A percentile compares a stretch with the other conserved stretches of the same genome.
Evolutionary conservation across 2,797 vertebrate species (phyloP).

Genomic region (Ceryle rudis): DNA sequence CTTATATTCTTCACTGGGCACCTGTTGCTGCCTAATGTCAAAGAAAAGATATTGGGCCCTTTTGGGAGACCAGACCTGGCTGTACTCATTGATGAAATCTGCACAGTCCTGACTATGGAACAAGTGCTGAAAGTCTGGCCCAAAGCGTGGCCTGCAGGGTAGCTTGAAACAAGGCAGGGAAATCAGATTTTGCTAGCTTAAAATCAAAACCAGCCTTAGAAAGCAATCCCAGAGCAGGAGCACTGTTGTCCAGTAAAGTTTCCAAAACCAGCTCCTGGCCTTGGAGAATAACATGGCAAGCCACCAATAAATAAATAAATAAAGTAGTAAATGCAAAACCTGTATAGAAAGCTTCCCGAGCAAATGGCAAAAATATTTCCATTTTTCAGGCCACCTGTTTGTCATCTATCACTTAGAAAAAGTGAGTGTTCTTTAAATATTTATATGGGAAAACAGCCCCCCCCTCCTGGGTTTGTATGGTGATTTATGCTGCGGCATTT

Average conservation of each 20-base stretch:
- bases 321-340: conserved; percentile 62
- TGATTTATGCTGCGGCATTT: conserved; percentile 64
- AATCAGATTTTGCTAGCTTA: conserved; percentile 39
- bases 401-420: conserved; percentile 68
- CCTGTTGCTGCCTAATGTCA: neutral
- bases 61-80: neutral
- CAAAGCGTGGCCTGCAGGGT: neutral
- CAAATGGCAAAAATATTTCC: conserved; percentile 54
- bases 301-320: conserved; percentile 68
- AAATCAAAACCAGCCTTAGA: conserved; percentile 64
- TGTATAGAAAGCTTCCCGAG: conserved; percentile 57
- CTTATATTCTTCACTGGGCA: neutral
- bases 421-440: conserved; percentile 54
- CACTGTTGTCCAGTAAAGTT: conserved; percentile 5
- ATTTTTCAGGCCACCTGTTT: conserved; percentile 68
- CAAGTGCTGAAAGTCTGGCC: neutral
- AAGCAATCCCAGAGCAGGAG: conserved; percentile 28
- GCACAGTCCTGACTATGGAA: neutral
- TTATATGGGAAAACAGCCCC: conserved; percentile 62
- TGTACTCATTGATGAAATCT: conserved; percentile 1
- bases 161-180: conserved; percentile 36
- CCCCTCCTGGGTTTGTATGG: conserved; percentile 37
- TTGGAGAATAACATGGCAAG: conserved; percentile 61
- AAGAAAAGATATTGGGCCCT: neutral
- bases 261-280: conserved; percentile 61